These are phyloP conservation scores for Rousettus leschenaultii DNA, from an alignment of 2,113 vertebrate species.

Conservation along the genomic window DNA sequence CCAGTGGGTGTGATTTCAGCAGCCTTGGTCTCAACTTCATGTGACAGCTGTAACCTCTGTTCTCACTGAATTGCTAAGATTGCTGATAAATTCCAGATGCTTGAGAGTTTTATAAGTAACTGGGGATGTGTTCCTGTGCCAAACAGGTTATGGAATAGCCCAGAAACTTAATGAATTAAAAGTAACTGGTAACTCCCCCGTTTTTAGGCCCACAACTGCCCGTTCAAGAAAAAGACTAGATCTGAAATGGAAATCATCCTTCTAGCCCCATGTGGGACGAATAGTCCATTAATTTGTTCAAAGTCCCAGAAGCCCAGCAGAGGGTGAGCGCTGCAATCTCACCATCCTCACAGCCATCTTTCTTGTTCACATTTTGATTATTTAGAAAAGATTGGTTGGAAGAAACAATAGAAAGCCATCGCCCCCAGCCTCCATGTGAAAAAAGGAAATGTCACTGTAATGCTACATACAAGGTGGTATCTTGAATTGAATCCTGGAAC, in stretches of 20 bases:
- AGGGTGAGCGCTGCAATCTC: neutral
- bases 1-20: slow-evolving; percentile 37
- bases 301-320: neutral
- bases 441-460: neutral
- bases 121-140: neutral
- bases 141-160: neutral
- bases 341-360: neutral
- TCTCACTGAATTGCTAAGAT: slow-evolving; percentile 58
- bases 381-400: neutral
- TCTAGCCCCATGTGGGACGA: neutral
- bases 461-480: neutral
- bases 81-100: slow-evolving; percentile 12
- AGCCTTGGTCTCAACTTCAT: slow-evolving; percentile 43
- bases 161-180: neutral
- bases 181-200: neutral
- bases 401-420: neutral
- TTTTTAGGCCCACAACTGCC: neutral
- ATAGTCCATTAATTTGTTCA: neutral
- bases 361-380: neutral
- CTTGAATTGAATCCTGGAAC: neutral
- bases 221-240: neutral
- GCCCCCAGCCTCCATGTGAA: neutral
- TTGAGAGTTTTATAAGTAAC: neutral
- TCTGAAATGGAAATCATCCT: slow-evolving; percentile 7
- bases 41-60: slow-evolving; percentile 63